phyloP scores from a whole-genome alignment of 2,113 vertebrate genomes.

The Pachyramphus minor region DNA sequence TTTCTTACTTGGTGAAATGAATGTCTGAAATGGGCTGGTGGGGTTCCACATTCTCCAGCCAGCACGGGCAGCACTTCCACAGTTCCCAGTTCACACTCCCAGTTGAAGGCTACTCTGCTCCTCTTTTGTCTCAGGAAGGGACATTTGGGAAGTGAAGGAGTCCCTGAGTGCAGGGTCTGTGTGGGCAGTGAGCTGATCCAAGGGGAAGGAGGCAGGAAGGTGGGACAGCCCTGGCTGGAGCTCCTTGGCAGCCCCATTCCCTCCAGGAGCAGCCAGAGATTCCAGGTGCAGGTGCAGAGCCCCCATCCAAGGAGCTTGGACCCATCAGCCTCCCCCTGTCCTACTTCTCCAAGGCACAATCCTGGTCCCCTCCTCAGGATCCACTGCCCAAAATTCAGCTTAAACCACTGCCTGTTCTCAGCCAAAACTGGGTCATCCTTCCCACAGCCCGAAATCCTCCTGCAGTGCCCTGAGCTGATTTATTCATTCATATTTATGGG shows the following conservation, averaged over 20 bases:
- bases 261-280: background rate
- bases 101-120: background rate
- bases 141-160: fast-evolving
- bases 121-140: background rate
- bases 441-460: background rate
- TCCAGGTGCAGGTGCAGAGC: background rate
- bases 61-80: background rate
- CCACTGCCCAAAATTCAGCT: background rate
- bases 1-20: background rate
- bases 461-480: background rate
- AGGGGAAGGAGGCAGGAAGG: background rate
- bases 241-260: background rate
- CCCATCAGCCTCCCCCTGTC: background rate
- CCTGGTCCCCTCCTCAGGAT: background rate
- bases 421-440: background rate
- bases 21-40: background rate
- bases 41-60: background rate
- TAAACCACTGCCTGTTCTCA: fast-evolving
- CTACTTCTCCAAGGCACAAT: background rate
- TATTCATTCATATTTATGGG: background rate
- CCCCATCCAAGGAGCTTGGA: background rate
- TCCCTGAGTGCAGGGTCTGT: fast-evolving
- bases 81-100: background rate
- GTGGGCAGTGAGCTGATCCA: background rate
- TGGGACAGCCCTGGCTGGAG: background rate